A percentile compares a stretch with the other conserved stretches of the same genome.
Conservation (phyloP, 2,113 vertebrate genomes). For the Gymnarchus niloticus region DNA sequence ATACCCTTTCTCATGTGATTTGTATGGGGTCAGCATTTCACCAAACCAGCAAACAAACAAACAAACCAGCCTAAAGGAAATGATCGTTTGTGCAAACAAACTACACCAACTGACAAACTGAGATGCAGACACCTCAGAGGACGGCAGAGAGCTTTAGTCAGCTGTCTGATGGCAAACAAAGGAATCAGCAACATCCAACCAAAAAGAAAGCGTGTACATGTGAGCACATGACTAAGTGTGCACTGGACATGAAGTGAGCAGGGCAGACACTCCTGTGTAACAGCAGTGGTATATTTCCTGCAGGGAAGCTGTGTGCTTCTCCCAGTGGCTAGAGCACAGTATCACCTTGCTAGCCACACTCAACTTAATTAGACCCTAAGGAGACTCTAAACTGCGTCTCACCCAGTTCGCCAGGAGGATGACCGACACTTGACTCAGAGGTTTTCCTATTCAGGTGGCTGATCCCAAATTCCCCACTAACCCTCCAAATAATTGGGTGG, state of each 20-base stretch:
- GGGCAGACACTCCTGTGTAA: constrained; percentile 61
- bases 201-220: constrained; percentile 25
- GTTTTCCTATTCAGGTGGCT: constrained; percentile 13
- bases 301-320: constrained; percentile 32
- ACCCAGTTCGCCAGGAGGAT: constrained; percentile 36
- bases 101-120: constrained; percentile 25
- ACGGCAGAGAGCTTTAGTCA: constrained; percentile 33
- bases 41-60: not conserved
- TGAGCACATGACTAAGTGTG: constrained; percentile 34
- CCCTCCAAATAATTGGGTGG: not conserved
- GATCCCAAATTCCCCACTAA: no score
- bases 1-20: not conserved
- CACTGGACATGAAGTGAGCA: constrained; percentile 54
- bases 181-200: constrained; percentile 53
- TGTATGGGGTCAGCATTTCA: not conserved
- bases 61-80: not conserved
- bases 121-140: constrained; percentile 27
- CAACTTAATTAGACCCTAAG: constrained; percentile 58
- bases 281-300: constrained; percentile 43
- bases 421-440: constrained; percentile 25
- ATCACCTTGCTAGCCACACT: constrained; percentile 39
- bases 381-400: constrained; percentile 39
- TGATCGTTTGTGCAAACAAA: not conserved
- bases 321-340: constrained; percentile 31
- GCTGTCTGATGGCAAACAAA: constrained; percentile 47